Percentiles rank a stretch among this genome's conserved stretches.
These are phyloP conservation scores for Pseudococcus jackbeardsleyi DNA, from an alignment of 2,888 invertebrate species.

Conservation along the genomic window DNA sequence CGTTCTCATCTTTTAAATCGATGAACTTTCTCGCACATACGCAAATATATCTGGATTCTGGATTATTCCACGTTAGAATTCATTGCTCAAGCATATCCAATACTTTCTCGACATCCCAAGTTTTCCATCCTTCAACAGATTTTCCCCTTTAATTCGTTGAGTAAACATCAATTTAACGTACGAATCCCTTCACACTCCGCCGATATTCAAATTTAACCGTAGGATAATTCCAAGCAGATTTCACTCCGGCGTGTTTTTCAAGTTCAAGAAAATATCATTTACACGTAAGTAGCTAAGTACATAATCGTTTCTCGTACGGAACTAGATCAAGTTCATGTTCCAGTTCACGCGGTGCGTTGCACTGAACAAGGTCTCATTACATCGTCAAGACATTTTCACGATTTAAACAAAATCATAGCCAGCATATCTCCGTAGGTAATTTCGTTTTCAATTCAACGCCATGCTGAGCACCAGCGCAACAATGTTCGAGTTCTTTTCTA, in stretches of 20 bases:
- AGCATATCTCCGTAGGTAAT: not conserved
- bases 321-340: conserved; percentile 38
- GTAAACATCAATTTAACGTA: not conserved
- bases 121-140: not conserved
- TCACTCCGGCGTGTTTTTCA: not conserved
- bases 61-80: not conserved
- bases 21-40: not conserved
- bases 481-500: conserved; percentile 12
- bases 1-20: not conserved
- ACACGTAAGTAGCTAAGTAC: not conserved
- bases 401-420: not conserved
- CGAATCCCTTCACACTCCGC: not conserved
- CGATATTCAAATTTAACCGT: not conserved
- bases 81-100: conserved; percentile 5
- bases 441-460: conserved; percentile 20
- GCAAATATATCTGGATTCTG: not conserved
- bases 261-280: conserved; percentile 40
- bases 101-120: not conserved
- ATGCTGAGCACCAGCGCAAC: not conserved
- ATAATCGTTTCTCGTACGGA: not conserved
- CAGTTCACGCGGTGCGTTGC: conserved; percentile 33
- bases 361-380: not conserved
- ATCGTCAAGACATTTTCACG: conserved; percentile 1
- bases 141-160: not conserved
- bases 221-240: not conserved